Evolutionary conservation across 1,140 invertebrate genomes (phyloP).

Genomic region (Acromyrmex charruanus): DNA sequence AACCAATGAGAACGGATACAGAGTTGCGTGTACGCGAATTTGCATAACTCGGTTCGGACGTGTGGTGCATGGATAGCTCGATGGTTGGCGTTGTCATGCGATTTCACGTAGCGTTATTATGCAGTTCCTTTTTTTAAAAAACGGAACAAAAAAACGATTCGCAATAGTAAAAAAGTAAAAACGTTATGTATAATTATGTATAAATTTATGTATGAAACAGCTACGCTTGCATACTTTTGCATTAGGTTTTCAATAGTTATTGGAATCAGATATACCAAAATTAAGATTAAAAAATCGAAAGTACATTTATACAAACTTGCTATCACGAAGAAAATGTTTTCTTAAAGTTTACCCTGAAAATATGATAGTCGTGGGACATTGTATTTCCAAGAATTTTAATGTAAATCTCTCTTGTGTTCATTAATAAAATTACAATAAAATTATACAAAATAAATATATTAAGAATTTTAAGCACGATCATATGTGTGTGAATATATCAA

Average conservation of each 20-base stretch:
- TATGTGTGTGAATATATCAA: no score
- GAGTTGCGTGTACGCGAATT: slow-evolving; percentile 64
- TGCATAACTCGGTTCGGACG: slow-evolving; percentile 73
- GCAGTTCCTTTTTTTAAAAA: slow-evolving; percentile 1
- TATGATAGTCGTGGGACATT: no score
- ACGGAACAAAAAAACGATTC: neutral
- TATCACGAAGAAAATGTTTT: no score
- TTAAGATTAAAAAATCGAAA: neutral
- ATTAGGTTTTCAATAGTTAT: neutral
- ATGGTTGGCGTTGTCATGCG: slow-evolving; percentile 39
- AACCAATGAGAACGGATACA: slow-evolving; percentile 60
- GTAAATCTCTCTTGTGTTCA: no score
- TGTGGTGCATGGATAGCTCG: slow-evolving; percentile 63
- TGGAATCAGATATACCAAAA: neutral
- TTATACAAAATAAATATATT: no score
- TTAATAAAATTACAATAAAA: no score
- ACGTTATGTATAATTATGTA: neutral
- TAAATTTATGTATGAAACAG: neutral
- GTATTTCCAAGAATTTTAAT: no score
- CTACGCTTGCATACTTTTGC: neutral
- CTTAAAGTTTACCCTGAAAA: no score
- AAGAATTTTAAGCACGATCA: no score
- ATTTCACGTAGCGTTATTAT: slow-evolving; percentile 47
- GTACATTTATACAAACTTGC: neutral
- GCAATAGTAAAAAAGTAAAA: neutral